These are phyloP conservation scores for Ancistrus triradiatus DNA, from an alignment of 2,113 vertebrate species.

Conservation along the genomic window DNA sequence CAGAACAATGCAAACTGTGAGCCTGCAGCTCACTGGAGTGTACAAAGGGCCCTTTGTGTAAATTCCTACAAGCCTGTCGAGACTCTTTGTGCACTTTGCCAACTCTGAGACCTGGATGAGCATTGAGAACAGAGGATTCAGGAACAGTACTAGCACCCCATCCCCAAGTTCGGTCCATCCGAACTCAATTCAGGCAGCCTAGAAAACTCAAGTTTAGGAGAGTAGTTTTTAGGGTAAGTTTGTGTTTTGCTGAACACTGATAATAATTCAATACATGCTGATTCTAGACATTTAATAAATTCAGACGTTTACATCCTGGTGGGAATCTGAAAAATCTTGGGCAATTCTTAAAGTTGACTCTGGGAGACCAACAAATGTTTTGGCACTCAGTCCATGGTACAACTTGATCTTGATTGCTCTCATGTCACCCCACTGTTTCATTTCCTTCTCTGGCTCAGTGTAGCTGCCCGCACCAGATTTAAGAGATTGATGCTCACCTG, in stretches of 20 bases:
- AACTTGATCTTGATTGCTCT: background rate
- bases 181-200: background rate
- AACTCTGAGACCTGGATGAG: conserved; percentile 45
- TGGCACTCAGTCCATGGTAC: too few relatives aligned
- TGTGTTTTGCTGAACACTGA: too few relatives aligned
- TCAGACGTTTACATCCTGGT: too few relatives aligned
- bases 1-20: background rate
- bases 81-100: background rate
- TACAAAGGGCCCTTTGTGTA: background rate
- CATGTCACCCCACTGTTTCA: too few relatives aligned
- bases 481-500: too few relatives aligned
- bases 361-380: background rate
- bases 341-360: background rate
- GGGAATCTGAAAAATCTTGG: background rate
- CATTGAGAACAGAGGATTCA: conserved; percentile 25
- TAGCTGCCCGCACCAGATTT: too few relatives aligned
- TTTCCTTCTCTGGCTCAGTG: too few relatives aligned
- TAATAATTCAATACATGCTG: too few relatives aligned
- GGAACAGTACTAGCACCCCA: background rate
- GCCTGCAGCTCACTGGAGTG: background rate
- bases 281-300: too few relatives aligned
- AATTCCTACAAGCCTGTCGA: background rate
- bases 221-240: background rate
- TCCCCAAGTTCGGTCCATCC: background rate
- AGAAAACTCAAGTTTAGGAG: background rate